Conservation (phyloP, 2,797 vertebrate species). For the Tympanoctomys barrerae region DNA sequence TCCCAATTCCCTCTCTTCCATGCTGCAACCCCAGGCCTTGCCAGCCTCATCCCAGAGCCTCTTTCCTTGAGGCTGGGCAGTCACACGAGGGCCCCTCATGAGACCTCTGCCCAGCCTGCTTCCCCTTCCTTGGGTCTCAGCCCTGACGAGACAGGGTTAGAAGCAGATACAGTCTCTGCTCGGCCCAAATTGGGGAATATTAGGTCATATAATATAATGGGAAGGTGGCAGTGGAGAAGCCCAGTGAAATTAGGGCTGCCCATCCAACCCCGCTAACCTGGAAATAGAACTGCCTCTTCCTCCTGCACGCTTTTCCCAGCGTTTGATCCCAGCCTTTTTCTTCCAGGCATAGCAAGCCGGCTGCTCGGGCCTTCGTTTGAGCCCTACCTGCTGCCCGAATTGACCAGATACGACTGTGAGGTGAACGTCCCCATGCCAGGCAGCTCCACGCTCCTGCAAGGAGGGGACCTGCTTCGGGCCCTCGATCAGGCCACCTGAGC, state of each 20-base stretch:
- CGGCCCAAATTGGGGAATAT: not conserved
- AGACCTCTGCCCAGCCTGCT: not conserved
- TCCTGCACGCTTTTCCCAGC: not conserved
- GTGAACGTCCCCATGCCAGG: conserved; percentile 96
- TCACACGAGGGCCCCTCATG: fast-evolving
- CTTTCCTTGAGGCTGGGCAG: not conserved
- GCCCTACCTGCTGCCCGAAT: conserved; percentile 93
- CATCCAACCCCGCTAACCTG: fast-evolving
- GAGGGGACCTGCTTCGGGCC: conserved; percentile 96
- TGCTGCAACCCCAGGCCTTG: not conserved
- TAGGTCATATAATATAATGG: not conserved
- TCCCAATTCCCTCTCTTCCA: not conserved
- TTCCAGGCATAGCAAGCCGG: conserved; percentile 92
- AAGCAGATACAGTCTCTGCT: not conserved
- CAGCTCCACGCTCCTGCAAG: conserved; percentile 96
- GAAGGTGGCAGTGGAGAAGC: not conserved
- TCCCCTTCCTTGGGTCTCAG: not conserved
- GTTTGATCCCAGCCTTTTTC: not conserved
- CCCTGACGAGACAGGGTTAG: not conserved
- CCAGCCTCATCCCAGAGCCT: not conserved
- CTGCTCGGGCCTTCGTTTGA: conserved; percentile 94
- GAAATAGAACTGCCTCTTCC: not conserved
- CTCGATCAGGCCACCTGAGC: conserved; percentile 96
- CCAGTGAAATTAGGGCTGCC: not conserved
- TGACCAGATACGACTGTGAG: conserved; percentile 99